These are phyloP conservation scores for Ailuropoda melanoleuca DNA, from an alignment of 2,113 vertebrate genomes.

Conservation along the genomic window DNA sequence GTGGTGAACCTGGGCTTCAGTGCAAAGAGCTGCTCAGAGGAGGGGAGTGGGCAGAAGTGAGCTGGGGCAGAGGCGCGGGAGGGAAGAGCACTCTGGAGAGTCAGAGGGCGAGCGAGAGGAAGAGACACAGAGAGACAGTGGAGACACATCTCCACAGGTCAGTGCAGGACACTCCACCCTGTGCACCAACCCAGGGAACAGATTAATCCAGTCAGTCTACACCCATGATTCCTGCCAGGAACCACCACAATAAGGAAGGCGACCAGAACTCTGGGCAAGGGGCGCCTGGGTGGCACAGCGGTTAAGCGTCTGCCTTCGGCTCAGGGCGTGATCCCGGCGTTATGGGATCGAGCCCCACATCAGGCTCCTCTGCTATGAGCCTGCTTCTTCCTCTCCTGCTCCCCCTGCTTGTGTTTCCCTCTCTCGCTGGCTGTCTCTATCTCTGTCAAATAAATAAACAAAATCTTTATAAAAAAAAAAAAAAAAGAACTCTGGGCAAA, in stretches of 20 bases:
- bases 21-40: not conserved
- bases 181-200: not conserved
- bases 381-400: no score
- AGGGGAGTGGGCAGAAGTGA: not conserved
- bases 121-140: not conserved
- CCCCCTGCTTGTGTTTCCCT: no score
- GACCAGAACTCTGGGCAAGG: not conserved
- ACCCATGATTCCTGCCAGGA: not conserved
- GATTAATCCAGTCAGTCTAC: not conserved
- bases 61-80: accelerated
- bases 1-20: accelerated
- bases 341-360: no score
- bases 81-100: not conserved
- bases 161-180: accelerated
- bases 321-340: no score
- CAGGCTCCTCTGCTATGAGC: no score
- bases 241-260: no score
- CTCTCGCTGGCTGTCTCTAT: no score
- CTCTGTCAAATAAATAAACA: no score
- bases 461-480: no score
- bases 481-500: not conserved
- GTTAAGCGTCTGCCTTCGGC: no score
- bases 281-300: no score
- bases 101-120: not conserved
- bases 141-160: not conserved